These are phyloP conservation scores for Eciton burchellii DNA, from an alignment of 1,140 invertebrate species.

Conservation along the genomic window DNA sequence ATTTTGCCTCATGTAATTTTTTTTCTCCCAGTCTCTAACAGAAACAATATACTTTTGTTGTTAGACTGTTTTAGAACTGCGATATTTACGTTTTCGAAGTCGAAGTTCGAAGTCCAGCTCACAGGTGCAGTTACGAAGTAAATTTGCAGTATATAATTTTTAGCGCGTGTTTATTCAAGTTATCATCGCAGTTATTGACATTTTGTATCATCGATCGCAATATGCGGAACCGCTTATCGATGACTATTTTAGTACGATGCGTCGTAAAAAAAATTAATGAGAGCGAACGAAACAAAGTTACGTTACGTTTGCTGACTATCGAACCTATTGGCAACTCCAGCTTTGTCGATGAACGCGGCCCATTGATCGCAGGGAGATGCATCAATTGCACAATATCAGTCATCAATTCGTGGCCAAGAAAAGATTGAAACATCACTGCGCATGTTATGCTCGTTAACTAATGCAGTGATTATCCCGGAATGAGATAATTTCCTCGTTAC, in stretches of 20 bases:
- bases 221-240: background rate
- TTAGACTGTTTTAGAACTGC: background rate
- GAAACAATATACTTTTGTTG: too few species aligned
- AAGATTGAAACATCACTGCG: background rate
- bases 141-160: background rate
- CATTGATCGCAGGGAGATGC: background rate
- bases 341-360: background rate
- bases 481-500: background rate
- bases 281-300: background rate
- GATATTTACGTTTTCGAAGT: background rate
- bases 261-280: slow-evolving; percentile 13
- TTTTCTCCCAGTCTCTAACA: too few species aligned
- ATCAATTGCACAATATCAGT: background rate
- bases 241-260: background rate
- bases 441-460: background rate
- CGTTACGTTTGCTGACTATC: background rate
- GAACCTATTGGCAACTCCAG: background rate
- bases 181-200: background rate
- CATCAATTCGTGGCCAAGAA: background rate
- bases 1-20: too few species aligned
- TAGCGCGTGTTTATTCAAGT: background rate
- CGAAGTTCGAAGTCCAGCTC: background rate
- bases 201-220: background rate
- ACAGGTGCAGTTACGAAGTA: background rate
- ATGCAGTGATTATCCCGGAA: background rate